Base-by-base conservation (phyloP, 2,888 invertebrate species). In the Cremastobaeus sp. region DNA sequence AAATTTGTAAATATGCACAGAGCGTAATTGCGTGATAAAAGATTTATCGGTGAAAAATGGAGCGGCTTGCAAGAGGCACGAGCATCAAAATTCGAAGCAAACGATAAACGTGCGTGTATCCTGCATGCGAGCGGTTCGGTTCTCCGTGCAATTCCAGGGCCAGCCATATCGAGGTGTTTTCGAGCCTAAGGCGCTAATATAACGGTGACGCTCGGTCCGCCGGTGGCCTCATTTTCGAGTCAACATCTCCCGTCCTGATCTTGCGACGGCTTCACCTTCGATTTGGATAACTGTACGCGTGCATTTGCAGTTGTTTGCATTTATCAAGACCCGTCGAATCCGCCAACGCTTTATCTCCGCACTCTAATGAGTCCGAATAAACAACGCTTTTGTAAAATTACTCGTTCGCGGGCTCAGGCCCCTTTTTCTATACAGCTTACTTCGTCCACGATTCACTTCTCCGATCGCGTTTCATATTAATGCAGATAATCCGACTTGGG, bases 181-280 rank as follows among this genome's bases (percentile, higher is more conserved):
- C 72, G 76, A 52, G 77, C 83, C 82, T 81, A 82, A 79, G 84
- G 83, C 84, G 83, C 85, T 82, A 77, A 84, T 84, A 84, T 86
- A 86, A 86, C 86, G 86, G 86, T 85, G 84, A 86, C 80, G 82
- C 77, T 81, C 79, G 71, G 79, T 79, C 82, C 82, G 79, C 78
- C 81, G 70, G 77, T 83, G 84, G 82, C 85, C 85, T 84, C 85
- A 81, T 85, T 85, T 83, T 82, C 72, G 77, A 71, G 65, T 60
- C 59, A 72, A 45, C 76, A 66, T 76, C 74, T 66, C 72, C 65
- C 70, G 17, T 66, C 71, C 70, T 47, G 70, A 66, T 75, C 74
- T 72, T 52, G 34, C 48, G 18, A 52, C 35, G 59, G 37, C 64
- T 74, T 66, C 72, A 48, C 57, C 71, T 71, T 65, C 71, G 50